phyloP scores from a whole-genome alignment of 2,888 invertebrate species.

The Xestia ashworthii region DNA sequence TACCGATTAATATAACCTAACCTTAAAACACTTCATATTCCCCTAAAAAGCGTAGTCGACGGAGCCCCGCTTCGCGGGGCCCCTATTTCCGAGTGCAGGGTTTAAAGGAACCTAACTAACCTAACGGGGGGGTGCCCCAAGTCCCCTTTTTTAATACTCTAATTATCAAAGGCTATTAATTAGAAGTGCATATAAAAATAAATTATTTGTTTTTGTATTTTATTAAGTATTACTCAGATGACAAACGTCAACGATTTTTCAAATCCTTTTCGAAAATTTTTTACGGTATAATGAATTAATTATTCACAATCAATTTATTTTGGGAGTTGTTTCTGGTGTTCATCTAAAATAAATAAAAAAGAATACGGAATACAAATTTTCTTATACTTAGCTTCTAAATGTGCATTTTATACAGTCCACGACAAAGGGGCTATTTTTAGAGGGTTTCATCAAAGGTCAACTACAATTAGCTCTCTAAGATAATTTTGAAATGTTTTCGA shows the following conservation, averaged over 20 bases:
- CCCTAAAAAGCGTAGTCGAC: too few relatives aligned
- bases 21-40: too few relatives aligned
- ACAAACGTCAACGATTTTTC: background rate
- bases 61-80: too few relatives aligned
- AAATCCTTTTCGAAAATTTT: too few relatives aligned
- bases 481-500: constrained; percentile 8
- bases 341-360: background rate
- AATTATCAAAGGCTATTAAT: background rate
- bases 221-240: background rate
- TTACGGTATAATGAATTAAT: too few relatives aligned
- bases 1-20: too few relatives aligned
- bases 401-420: background rate
- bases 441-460: constrained; percentile 4
- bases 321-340: background rate
- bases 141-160: too few relatives aligned
- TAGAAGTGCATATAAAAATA: too few relatives aligned
- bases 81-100: too few relatives aligned
- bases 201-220: too few relatives aligned
- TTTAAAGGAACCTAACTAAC: too few relatives aligned
- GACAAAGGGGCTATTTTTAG: background rate
- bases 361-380: background rate
- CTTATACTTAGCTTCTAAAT: background rate
- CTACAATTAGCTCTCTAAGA: background rate
- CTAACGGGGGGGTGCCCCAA: too few relatives aligned
- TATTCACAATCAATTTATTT: background rate